These are phyloP conservation scores for Stichodactyla helianthus DNA, from an alignment of 64 coral and sea anemone species.

Conservation along the genomic window DNA sequence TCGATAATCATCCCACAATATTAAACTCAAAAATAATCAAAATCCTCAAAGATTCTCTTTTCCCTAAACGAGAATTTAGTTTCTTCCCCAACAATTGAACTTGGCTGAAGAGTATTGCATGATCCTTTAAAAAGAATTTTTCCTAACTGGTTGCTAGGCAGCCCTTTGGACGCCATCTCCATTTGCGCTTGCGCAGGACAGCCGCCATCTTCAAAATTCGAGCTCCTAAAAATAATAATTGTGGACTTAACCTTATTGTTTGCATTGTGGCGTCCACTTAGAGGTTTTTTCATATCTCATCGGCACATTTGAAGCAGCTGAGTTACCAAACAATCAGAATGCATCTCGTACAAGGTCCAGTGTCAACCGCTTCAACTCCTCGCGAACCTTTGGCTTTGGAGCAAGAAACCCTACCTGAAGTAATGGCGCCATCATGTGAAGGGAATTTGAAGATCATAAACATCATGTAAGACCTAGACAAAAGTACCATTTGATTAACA, in stretches of 20 bases:
- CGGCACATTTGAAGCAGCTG: conserved; percentile 31
- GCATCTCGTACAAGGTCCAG: conserved; percentile 69
- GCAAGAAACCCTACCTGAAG: conserved; percentile 16
- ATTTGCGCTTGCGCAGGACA: conserved; percentile 14
- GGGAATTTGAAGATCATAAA: conserved; percentile 83
- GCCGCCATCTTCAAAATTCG: neutral
- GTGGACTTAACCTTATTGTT: neutral
- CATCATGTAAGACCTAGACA: conserved; percentile 52
- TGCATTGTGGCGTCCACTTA: conserved; percentile 2
- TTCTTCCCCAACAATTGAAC: too few relatives aligned
- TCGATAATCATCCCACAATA: too few relatives aligned
- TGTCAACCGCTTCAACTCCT: conserved; percentile 50
- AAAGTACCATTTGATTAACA: neutral
- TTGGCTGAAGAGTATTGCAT: neutral
- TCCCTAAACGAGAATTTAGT: neutral
- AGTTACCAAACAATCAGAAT: conserved; percentile 44
- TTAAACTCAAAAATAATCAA: neutral
- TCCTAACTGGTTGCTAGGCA: conserved; percentile 6
- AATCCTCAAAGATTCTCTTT: neutral
- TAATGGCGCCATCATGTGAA: conserved; percentile 60
- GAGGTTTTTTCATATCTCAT: neutral
- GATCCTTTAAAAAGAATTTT: neutral
- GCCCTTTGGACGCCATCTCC: conserved; percentile 2
- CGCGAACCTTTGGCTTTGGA: conserved; percentile 19
- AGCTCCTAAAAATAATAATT: conserved; percentile 7